phyloP scores from a whole-genome alignment of 2,888 invertebrate genomes.

The Cantharis flavilabris region DNA sequence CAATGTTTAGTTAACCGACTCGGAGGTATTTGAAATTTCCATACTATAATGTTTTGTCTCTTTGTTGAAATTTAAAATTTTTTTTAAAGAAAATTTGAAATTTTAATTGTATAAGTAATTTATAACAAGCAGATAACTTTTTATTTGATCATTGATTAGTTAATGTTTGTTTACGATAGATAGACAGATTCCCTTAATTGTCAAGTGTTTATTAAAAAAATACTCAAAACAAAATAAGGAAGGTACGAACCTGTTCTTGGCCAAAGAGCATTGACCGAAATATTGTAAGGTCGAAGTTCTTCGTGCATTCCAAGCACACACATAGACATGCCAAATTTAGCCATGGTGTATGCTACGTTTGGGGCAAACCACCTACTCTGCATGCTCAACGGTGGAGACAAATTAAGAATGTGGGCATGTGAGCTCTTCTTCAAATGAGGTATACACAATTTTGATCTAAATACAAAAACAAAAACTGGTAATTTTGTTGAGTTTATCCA shows the following conservation, averaged over 20 bases:
- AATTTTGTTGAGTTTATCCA: not conserved
- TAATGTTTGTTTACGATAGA: not conserved
- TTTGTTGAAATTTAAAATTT: too few relatives aligned
- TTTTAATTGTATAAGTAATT: too few relatives aligned
- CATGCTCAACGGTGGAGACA: conserved; percentile 93
- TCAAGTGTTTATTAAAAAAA: too few relatives aligned
- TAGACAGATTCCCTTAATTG: not conserved
- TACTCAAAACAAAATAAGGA: not conserved
- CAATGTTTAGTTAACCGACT: too few relatives aligned
- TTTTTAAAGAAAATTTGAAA: too few relatives aligned
- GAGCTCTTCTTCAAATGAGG: conserved; percentile 84
- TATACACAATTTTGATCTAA: conserved; percentile 86
- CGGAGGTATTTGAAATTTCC: too few relatives aligned
- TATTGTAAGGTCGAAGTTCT: conserved; percentile 80
- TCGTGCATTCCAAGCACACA: conserved; percentile 97
- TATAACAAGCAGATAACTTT: not conserved
- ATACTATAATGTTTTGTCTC: too few relatives aligned
- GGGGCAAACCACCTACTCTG: conserved; percentile 86
- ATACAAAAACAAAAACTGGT: conserved; percentile 45
- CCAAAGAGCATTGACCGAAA: conserved; percentile 97
- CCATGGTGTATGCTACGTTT: conserved; percentile 97
- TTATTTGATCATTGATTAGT: not conserved
- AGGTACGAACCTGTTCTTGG: conserved; percentile 77
- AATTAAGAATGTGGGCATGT: conserved; percentile 92
- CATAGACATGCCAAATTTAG: conserved; percentile 99